Conservation (phyloP, 2,113 vertebrate species). For the Amphiprion ocellaris region DNA sequence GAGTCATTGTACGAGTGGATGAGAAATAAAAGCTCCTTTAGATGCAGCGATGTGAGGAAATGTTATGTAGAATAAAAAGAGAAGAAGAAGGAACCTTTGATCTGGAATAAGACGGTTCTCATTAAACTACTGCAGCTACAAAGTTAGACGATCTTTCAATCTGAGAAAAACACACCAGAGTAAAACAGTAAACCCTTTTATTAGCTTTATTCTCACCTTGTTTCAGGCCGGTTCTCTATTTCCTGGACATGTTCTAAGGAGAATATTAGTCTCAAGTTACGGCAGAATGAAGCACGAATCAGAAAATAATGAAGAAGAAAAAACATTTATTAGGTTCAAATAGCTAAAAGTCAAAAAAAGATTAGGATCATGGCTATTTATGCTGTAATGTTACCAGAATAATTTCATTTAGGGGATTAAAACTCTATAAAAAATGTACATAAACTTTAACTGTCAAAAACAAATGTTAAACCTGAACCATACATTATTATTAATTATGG, state of each 20-base stretch:
- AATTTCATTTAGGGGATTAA: too few species aligned
- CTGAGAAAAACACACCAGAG: not conserved
- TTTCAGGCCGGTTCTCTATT: not conserved
- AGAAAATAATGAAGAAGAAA: not conserved
- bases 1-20: not conserved
- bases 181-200: not conserved
- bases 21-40: too few species aligned
- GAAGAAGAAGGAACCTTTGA: slow-evolving; percentile 40
- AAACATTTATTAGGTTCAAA: too few species aligned
- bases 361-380: too few species aligned
- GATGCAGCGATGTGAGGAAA: not conserved
- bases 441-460: too few species aligned
- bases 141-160: slow-evolving; percentile 37
- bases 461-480: too few species aligned
- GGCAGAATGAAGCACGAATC: too few species aligned
- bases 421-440: too few species aligned
- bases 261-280: not conserved
- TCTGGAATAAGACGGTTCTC: slow-evolving; percentile 6
- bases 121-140: slow-evolving; percentile 37
- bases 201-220: not conserved
- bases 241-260: not conserved
- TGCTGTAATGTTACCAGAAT: too few species aligned
- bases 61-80: slow-evolving; percentile 17
- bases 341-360: too few species aligned
- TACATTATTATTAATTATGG: too few species aligned